These are phyloP conservation scores for Limnephilus rhombicus DNA, from an alignment of 2,888 invertebrate species.

Conservation along the genomic window DNA sequence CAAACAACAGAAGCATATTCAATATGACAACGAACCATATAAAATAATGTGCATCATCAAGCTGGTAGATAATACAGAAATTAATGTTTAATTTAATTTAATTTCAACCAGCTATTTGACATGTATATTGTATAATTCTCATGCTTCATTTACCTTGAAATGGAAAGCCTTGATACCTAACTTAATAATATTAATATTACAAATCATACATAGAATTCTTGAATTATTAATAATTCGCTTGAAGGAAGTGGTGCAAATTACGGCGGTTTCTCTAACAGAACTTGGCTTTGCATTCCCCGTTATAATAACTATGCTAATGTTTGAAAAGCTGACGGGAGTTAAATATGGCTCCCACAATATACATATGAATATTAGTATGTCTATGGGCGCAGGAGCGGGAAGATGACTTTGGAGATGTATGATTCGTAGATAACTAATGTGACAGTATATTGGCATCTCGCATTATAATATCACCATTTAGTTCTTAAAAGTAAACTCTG, in stretches of 20 bases:
- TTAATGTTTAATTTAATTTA: not conserved
- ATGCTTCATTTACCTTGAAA: not conserved
- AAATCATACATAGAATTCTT: not conserved
- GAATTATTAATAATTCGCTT: not conserved
- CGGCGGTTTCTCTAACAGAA: not conserved
- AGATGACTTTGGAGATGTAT: too few species aligned
- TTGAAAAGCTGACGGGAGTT: not conserved
- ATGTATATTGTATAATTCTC: not conserved
- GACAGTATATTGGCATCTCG: too few species aligned
- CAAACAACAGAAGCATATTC: too few species aligned
- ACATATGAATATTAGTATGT: too few species aligned
- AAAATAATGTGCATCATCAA: too few species aligned
- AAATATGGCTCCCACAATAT: not conserved
- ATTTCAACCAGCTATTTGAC: not conserved
- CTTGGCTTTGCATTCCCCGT: not conserved
- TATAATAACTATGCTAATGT: not conserved
- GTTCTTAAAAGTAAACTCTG: too few species aligned
- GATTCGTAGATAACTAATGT: too few species aligned
- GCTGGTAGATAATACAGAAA: not conserved
- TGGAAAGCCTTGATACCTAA: not conserved
- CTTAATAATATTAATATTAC: not conserved
- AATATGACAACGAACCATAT: too few species aligned
- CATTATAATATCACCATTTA: too few species aligned
- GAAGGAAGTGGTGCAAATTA: slow-evolving; percentile 1
- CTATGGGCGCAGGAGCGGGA: too few species aligned